phyloP scores from a whole-genome alignment of 2,888 invertebrate species.

The Congeria kusceri region DNA sequence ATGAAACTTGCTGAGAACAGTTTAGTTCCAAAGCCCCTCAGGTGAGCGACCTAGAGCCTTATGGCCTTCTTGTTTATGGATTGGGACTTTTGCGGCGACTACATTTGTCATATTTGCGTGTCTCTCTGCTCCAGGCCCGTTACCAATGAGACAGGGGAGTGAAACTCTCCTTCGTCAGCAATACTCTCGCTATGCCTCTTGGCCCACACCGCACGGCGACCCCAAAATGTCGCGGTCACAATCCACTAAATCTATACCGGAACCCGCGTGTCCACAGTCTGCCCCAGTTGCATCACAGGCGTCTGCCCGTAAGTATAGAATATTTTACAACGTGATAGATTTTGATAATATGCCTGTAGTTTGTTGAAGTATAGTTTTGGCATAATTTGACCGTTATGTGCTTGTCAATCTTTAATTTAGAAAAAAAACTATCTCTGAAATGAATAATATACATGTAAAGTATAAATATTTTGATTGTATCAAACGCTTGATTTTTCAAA shows the following conservation, averaged over 20 bases:
- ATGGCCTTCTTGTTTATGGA: too few species aligned
- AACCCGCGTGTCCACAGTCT: constrained; percentile 36
- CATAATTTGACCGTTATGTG: neutral
- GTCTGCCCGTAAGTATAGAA: neutral
- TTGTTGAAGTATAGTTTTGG: neutral
- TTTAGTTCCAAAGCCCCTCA: too few species aligned
- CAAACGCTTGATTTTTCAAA: too few species aligned
- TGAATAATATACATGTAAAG: too few species aligned
- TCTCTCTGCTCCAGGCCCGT: too few species aligned
- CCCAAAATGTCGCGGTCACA: constrained; percentile 52
- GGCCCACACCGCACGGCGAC: constrained; percentile 55
- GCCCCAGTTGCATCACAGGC: constrained; percentile 35
- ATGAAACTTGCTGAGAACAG: too few species aligned
- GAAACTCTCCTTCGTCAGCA: constrained; percentile 36
- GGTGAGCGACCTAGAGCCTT: too few species aligned
- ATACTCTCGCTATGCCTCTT: constrained; percentile 58
- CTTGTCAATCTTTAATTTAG: neutral
- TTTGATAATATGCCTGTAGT: neutral
- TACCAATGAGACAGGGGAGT: constrained; percentile 20
- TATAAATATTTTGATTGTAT: too few species aligned
- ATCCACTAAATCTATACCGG: constrained; percentile 45
- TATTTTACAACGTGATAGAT: neutral
- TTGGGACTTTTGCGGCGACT: too few species aligned
- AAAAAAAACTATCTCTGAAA: neutral
- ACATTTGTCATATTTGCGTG: too few species aligned